Evolutionary conservation across 1,140 invertebrate genomes (phyloP).

Genomic region (Papilio machaon): DNA sequence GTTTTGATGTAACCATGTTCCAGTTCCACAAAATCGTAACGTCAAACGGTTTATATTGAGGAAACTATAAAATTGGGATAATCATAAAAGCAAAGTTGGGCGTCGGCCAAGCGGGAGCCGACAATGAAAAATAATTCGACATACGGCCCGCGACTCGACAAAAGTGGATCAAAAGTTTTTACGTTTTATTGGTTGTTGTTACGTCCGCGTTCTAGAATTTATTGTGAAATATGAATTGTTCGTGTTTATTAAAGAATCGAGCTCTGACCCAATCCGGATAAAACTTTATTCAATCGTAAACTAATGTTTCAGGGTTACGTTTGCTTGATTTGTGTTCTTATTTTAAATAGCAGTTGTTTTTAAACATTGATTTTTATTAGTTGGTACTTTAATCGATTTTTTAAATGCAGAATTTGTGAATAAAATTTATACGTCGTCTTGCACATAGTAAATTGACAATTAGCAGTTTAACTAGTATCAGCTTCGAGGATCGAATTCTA

Average conservation of each 20-base stretch:
- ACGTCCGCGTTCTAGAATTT: constrained; percentile 43
- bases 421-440: neutral
- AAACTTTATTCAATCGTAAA: neutral
- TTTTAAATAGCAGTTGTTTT: neutral
- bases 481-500: neutral
- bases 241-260: constrained; percentile 29
- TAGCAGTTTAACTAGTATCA: neutral
- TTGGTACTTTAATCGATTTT: neutral
- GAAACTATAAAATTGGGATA: constrained; percentile 51
- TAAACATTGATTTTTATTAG: neutral
- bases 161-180: constrained; percentile 62
- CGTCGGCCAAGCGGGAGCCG: constrained; percentile 48
- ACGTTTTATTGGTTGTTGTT: constrained; percentile 52
- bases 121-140: constrained; percentile 79
- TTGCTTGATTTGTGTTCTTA: neutral
- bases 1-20: constrained; percentile 45
- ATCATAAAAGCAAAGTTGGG: constrained; percentile 77
- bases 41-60: constrained; percentile 58
- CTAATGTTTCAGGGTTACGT: neutral
- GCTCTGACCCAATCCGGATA: neutral
- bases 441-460: constrained; percentile 4
- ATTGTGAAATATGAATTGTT: constrained; percentile 34
- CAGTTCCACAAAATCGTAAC: constrained; percentile 55
- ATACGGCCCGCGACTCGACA: constrained; percentile 56
- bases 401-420: neutral